Conservation (phyloP, 64 coral and sea anemone species). For the Dendrophyllia cribrosa region DNA sequence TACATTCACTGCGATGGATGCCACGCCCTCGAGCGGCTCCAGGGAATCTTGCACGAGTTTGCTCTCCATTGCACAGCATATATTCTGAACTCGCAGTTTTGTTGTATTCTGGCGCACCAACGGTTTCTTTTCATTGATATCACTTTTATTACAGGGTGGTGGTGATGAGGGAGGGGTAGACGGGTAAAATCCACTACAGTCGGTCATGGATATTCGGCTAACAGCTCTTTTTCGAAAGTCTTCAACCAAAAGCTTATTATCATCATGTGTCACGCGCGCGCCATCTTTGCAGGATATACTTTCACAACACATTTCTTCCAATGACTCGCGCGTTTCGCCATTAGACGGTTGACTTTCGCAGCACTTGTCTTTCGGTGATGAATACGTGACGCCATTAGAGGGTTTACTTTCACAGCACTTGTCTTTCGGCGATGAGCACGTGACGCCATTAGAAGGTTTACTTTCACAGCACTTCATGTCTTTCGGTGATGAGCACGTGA, state of each 20-base stretch:
- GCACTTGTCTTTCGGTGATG: no score
- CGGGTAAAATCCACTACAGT: conserved; percentile 32
- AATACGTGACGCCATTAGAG: no score
- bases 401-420: no score
- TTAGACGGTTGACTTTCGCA: no score
- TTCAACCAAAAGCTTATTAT: neutral
- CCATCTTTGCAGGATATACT: no score
- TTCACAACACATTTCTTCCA: no score
- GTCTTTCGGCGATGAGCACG: neutral
- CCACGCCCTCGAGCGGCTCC: conserved; percentile 75
- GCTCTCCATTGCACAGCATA: conserved; percentile 92
- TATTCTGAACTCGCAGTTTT: conserved; percentile 97
- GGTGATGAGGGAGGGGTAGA: neutral
- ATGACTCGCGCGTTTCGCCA: no score
- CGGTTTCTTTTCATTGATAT: neutral
- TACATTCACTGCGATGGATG: conserved; percentile 85
- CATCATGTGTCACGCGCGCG: no score
- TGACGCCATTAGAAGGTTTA: neutral
- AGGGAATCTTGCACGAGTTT: conserved; percentile 83
- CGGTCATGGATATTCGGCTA: conserved; percentile 26
- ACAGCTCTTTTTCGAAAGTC: neutral
- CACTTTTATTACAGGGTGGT: neutral
- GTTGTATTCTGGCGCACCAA: conserved; percentile 63
- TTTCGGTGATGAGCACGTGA: neutral
- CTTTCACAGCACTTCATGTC: neutral